Conservation (phyloP, 2,888 invertebrate genomes). For the Pachydiplax longipennis region DNA sequence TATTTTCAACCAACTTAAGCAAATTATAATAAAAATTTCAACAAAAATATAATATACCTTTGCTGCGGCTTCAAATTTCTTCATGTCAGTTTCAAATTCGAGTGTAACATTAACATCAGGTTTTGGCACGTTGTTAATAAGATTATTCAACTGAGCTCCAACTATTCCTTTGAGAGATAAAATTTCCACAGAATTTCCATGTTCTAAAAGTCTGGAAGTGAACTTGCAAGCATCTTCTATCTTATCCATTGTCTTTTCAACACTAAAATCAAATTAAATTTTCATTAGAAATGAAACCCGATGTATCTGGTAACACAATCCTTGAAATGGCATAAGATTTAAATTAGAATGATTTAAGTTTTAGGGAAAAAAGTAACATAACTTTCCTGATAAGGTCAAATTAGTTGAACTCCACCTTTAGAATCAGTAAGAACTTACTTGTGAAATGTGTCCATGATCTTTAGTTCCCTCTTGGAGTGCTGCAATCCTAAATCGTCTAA, state of each 20-base stretch:
- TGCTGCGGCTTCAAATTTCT: slow-evolving; percentile 77
- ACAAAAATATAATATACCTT: slow-evolving; percentile 55
- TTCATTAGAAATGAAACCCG: slow-evolving; percentile 22
- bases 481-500: slow-evolving; percentile 76
- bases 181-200: slow-evolving; percentile 86
- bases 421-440: slow-evolving; percentile 56
- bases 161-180: slow-evolving; percentile 83
- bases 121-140: slow-evolving; percentile 83
- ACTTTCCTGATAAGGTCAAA: neutral
- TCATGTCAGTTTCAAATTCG: slow-evolving; percentile 81
- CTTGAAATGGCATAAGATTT: neutral
- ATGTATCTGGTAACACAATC: neutral
- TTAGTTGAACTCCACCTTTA: neutral
- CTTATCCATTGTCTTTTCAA: slow-evolving; percentile 83
- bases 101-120: slow-evolving; percentile 80
- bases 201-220: slow-evolving; percentile 79
- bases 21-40: too few species aligned
- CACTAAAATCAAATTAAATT: slow-evolving; percentile 57
- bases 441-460: slow-evolving; percentile 88
- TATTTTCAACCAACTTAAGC: too few species aligned
- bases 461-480: slow-evolving; percentile 85
- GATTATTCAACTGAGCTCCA: slow-evolving; percentile 75
- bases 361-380: neutral
- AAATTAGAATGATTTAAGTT: neutral
- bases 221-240: slow-evolving; percentile 89